Conservation (phyloP, 2,888 invertebrate genomes). For the Acanthococcus lagerstroemiae region DNA sequence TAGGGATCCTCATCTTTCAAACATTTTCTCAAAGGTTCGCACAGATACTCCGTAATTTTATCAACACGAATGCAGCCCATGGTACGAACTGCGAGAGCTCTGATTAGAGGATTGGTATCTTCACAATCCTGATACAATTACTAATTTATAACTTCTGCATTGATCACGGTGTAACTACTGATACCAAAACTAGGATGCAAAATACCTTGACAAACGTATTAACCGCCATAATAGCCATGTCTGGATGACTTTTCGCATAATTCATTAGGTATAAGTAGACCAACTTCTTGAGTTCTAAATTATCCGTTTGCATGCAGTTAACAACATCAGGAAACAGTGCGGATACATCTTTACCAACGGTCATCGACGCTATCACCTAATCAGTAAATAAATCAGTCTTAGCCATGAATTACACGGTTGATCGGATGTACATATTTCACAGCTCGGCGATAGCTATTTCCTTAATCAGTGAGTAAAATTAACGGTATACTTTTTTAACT, state of each 20-base stretch:
- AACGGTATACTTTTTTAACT: slow-evolving; percentile 79
- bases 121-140: slow-evolving; percentile 79
- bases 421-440: too few relatives aligned
- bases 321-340: slow-evolving; percentile 98
- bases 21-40: slow-evolving; percentile 92
- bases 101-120: slow-evolving; percentile 96
- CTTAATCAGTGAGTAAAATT: neutral
- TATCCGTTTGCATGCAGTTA: slow-evolving; percentile 99
- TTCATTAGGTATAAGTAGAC: slow-evolving; percentile 99
- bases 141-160: slow-evolving; percentile 25
- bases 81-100: slow-evolving; percentile 94
- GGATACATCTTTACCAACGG: slow-evolving; percentile 98
- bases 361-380: slow-evolving; percentile 98
- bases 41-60: slow-evolving; percentile 98
- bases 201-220: slow-evolving; percentile 98
- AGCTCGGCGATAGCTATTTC: too few relatives aligned
- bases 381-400: neutral
- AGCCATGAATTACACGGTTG: neutral
- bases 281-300: slow-evolving; percentile 93
- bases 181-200: slow-evolving; percentile 36
- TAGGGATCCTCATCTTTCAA: slow-evolving; percentile 94
- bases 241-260: slow-evolving; percentile 98
- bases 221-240: slow-evolving; percentile 99
- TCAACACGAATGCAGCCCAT: slow-evolving; percentile 99
- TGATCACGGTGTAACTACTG: neutral